Conservation (phyloP, 2,113 vertebrate species). For the Eclectus roratus region DNA sequence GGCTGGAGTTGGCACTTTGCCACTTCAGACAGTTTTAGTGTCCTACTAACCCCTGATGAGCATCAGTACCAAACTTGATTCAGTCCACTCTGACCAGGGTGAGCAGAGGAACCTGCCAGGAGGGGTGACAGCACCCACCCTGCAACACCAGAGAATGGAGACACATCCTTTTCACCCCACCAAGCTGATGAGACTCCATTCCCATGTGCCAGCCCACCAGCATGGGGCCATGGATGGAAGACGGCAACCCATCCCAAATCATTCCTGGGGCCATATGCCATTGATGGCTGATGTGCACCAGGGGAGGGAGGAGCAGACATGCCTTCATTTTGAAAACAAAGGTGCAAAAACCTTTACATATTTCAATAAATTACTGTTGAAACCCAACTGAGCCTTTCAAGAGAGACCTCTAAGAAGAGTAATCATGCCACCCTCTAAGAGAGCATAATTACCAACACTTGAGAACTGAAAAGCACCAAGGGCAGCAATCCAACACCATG, state of each 20-base stretch:
- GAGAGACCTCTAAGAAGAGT: background rate
- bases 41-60: background rate
- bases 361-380: background rate
- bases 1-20: background rate
- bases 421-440: background rate
- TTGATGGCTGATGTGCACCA: rapidly evolving
- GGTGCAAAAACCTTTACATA: background rate
- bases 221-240: background rate
- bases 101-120: background rate
- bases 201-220: rapidly evolving
- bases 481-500: background rate
- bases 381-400: background rate
- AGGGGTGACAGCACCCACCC: background rate
- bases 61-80: background rate
- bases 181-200: background rate
- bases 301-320: background rate
- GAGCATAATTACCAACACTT: background rate
- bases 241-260: background rate
- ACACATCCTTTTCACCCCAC: rapidly evolving
- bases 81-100: rapidly evolving
- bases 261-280: background rate
- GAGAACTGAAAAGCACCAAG: background rate
- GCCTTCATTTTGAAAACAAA: background rate
- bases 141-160: rapidly evolving
- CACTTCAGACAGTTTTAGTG: background rate